Evolutionary conservation across 2,888 invertebrate genomes (phyloP).

Genomic region (Unio pictorum): DNA sequence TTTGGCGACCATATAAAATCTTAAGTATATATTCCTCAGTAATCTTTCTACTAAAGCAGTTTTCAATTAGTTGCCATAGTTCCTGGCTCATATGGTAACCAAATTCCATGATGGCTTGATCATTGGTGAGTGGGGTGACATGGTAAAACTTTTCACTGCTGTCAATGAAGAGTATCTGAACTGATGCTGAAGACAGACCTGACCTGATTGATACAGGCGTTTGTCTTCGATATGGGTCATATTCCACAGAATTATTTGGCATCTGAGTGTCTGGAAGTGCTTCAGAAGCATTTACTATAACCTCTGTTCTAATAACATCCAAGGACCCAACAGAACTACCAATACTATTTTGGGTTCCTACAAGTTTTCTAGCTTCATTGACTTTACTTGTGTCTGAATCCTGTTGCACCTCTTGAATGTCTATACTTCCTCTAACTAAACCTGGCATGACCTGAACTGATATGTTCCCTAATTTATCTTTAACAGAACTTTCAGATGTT

Average conservation of each 20-base stretch:
- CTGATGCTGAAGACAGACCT: constrained; percentile 22
- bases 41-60: constrained; percentile 54
- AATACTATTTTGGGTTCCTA: too few relatives aligned
- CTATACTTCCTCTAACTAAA: too few relatives aligned
- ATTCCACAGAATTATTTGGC: background rate
- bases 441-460: too few relatives aligned
- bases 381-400: too few relatives aligned
- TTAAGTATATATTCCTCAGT: constrained; percentile 45
- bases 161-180: constrained; percentile 20
- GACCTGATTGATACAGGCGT: constrained; percentile 27
- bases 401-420: too few relatives aligned
- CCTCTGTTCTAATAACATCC: too few relatives aligned
- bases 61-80: constrained; percentile 44
- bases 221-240: constrained; percentile 22
- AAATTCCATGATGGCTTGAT: constrained; percentile 5
- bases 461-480: too few relatives aligned
- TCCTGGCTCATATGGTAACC: constrained; percentile 21
- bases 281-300: too few relatives aligned
- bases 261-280: too few relatives aligned
- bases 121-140: constrained; percentile 29
- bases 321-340: too few relatives aligned
- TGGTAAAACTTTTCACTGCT: constrained; percentile 28
- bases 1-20: constrained; percentile 47
- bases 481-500: too few relatives aligned
- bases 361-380: too few relatives aligned